phyloP scores from a whole-genome alignment of 2,888 invertebrate genomes.

The Acholoe squamosa region DNA sequence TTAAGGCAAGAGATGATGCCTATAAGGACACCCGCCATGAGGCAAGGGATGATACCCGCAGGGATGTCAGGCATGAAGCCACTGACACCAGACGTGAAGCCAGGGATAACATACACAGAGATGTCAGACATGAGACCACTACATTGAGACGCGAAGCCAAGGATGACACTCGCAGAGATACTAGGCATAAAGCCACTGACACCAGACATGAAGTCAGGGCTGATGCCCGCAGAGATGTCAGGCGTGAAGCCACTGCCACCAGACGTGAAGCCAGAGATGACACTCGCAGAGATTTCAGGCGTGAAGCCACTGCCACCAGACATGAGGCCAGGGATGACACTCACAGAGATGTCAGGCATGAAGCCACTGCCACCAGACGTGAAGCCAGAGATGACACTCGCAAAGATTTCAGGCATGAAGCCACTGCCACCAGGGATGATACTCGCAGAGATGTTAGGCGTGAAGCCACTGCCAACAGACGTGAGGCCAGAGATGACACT shows the following conservation, averaged over 20 bases:
- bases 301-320: not conserved
- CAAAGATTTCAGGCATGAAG: not conserved
- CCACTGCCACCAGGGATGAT: not conserved
- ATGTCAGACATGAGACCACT: not conserved
- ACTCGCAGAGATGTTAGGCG: not conserved
- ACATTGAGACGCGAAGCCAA: not conserved
- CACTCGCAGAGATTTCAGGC: constrained; percentile 12
- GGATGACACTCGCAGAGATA: constrained; percentile 21
- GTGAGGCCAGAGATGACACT: constrained; percentile 14
- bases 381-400: constrained; percentile 34
- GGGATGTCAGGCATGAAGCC: constrained; percentile 45
- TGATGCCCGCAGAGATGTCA: not conserved
- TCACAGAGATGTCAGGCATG: not conserved
- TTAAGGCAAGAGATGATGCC: not conserved
- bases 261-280: constrained; percentile 25
- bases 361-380: not conserved
- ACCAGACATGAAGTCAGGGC: not conserved
- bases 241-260: not conserved
- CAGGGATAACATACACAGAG: not conserved
- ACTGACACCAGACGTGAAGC: not conserved
- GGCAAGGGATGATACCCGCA: constrained; percentile 20
- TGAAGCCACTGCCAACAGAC: not conserved
- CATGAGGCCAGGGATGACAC: constrained; percentile 15
- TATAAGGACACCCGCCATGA: not conserved
- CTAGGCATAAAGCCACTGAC: not conserved